These are phyloP conservation scores for Cephalopterus ornatus DNA, from an alignment of 2,113 vertebrate genomes.

Conservation along the genomic window DNA sequence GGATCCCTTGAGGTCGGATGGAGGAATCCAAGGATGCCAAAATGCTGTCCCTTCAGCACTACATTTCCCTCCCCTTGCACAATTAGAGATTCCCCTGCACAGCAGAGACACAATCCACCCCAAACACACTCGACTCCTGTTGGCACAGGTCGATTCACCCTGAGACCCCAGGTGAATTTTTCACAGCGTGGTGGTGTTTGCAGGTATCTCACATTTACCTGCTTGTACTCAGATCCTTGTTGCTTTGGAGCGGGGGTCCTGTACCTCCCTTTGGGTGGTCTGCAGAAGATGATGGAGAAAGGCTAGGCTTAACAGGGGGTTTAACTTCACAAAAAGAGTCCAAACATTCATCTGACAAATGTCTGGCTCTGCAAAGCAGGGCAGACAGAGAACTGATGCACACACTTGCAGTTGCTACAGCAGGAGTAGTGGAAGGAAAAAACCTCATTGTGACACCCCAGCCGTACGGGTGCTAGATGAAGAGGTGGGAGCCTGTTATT, in stretches of 20 bases:
- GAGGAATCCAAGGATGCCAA: not conserved
- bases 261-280: not conserved
- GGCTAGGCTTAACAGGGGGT: not conserved
- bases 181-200: not conserved
- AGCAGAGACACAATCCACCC: not conserved
- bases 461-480: not conserved
- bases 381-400: not conserved
- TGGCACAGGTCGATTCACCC: not conserved
- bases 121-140: not conserved
- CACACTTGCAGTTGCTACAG: not conserved
- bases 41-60: not conserved
- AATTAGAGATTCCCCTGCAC: not conserved
- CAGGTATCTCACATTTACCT: not conserved
- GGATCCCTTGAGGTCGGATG: not conserved
- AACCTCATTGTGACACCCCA: not conserved
- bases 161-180: not conserved
- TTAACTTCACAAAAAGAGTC: not conserved
- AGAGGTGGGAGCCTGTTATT: not conserved
- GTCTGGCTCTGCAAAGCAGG: not conserved
- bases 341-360: not conserved
- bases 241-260: not conserved
- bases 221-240: not conserved
- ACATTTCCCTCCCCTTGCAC: not conserved
- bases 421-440: not conserved
- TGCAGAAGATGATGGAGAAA: not conserved